Percentiles rank a stretch among this genome's conserved stretches.
Conservation (phyloP, 2,797 vertebrate species). For the Tapera naevia region DNA sequence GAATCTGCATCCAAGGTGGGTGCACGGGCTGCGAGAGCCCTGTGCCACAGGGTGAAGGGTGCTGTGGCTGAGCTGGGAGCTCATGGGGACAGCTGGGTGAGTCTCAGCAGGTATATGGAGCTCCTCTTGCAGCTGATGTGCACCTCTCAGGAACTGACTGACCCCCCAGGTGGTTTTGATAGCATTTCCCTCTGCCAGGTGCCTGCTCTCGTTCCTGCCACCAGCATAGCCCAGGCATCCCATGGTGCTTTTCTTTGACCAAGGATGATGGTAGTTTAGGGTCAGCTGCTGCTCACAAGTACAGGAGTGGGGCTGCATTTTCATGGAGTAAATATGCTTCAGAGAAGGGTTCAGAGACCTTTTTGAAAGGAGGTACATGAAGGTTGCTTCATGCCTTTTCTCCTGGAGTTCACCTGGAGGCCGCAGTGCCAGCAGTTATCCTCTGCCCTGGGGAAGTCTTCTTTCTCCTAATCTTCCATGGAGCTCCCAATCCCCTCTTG, state of each 20-base stretch:
- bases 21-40: background rate
- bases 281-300: background rate
- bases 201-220: background rate
- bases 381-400: background rate
- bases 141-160: background rate
- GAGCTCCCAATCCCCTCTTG: background rate
- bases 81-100: background rate
- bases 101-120: background rate
- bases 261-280: background rate
- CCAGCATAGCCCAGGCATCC: background rate
- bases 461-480: fast-evolving
- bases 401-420: background rate
- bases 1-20: fast-evolving
- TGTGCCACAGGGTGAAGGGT: background rate
- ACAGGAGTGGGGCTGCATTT: background rate
- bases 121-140: background rate
- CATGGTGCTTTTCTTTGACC: fast-evolving
- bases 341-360: background rate
- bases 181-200: background rate
- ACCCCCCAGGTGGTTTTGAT: background rate
- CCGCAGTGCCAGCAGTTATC: background rate
- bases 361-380: background rate
- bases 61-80: background rate
- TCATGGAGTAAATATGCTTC: background rate
- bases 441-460: background rate